These are phyloP conservation scores for Vanessa cardui DNA, from an alignment of 2,888 invertebrate genomes.

Conservation along the genomic window DNA sequence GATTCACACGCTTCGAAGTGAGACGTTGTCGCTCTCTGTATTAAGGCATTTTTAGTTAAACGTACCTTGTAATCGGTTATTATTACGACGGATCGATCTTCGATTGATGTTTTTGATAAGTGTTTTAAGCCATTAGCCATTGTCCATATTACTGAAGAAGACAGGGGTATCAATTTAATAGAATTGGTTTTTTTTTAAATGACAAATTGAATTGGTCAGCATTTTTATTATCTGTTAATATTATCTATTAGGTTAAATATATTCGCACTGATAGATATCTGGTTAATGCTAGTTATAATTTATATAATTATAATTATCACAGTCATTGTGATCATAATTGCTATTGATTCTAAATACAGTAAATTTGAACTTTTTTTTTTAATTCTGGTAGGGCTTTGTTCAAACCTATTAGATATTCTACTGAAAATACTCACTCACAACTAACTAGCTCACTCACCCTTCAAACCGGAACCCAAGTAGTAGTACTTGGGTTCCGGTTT, in stretches of 20 bases:
- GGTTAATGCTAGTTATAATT: not conserved
- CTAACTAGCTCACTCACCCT: too few species aligned
- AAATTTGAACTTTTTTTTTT: too few species aligned
- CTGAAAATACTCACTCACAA: too few species aligned
- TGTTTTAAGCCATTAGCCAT: constrained; percentile 27
- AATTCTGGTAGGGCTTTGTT: too few species aligned
- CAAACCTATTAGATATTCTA: too few species aligned
- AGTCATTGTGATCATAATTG: too few species aligned
- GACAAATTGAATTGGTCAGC: not conserved
- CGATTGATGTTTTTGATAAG: constrained; percentile 64
- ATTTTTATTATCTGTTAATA: not conserved
- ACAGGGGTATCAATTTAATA: constrained; percentile 2
- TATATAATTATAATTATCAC: too few species aligned
- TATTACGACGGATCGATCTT: constrained; percentile 43
- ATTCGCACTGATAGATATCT: not conserved
- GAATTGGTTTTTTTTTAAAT: not conserved
- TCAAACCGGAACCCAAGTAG: too few species aligned
- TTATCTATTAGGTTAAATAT: not conserved
- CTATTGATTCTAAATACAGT: too few species aligned
- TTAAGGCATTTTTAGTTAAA: constrained; percentile 52
- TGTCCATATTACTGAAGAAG: constrained; percentile 7
- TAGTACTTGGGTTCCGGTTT: too few species aligned
- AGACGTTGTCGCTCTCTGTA: constrained; percentile 57
- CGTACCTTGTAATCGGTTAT: constrained; percentile 48
- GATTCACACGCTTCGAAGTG: constrained; percentile 72